Conservation (phyloP, 2,797 vertebrate species). For the Hoplostethus atlanticus region DNA sequence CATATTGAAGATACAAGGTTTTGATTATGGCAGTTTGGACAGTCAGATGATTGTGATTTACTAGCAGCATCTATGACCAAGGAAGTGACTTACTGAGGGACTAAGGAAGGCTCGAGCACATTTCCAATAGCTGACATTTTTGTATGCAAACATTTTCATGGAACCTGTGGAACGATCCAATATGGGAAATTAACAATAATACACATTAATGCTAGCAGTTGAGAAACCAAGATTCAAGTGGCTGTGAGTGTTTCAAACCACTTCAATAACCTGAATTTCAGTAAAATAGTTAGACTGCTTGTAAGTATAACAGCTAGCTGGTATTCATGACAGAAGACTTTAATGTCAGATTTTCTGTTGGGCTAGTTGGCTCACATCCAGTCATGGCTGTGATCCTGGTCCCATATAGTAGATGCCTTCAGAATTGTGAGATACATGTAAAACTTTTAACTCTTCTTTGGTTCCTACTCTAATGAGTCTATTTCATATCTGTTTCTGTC, state of each 20-base stretch:
- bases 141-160: conserved; percentile 44
- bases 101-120: conserved; percentile 19
- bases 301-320: no score
- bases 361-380: no score
- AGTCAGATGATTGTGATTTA: conserved; percentile 4
- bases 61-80: no score
- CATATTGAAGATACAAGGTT: conserved; percentile 6
- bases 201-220: not conserved
- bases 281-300: no score
- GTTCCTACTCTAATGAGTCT: conserved; percentile 1
- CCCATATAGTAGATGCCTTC: no score
- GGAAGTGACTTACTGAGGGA: conserved; percentile 4
- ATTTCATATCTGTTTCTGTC: not conserved
- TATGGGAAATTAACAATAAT: no score
- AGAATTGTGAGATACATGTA: not conserved
- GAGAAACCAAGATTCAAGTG: no score
- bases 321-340: no score
- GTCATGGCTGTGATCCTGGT: no score
- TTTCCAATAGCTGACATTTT: conserved; percentile 18
- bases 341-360: no score
- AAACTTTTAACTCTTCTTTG: not conserved
- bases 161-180: not conserved
- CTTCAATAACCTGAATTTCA: no score
- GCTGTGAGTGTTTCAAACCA: no score
- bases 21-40: conserved; percentile 11